Conservation (phyloP, 2,888 invertebrate species). For the Sinodicranocentrus sp. region DNA sequence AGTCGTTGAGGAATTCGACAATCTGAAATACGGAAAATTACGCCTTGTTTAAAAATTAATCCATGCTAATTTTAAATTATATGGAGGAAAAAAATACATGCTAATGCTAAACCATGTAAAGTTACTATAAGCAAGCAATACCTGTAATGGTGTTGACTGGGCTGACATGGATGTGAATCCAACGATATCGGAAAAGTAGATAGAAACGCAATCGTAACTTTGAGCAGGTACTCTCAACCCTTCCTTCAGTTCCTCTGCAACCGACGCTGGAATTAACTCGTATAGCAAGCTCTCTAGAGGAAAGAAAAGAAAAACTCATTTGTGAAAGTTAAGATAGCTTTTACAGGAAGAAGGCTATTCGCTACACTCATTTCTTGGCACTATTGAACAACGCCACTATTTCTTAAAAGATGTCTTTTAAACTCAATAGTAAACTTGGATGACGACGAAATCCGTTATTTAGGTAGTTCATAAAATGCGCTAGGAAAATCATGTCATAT, state of each 20-base stretch:
- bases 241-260: slow-evolving; percentile 94
- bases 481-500: too few species aligned
- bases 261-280: slow-evolving; percentile 90
- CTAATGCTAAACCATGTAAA: too few species aligned
- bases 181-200: slow-evolving; percentile 91
- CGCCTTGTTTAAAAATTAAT: too few species aligned
- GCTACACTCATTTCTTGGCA: too few species aligned
- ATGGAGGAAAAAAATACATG: too few species aligned
- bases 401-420: too few species aligned
- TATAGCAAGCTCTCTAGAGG: slow-evolving; percentile 87
- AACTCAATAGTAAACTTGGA: too few species aligned
- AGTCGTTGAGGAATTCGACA: slow-evolving; percentile 90
- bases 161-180: slow-evolving; percentile 87
- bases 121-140: slow-evolving; percentile 77
- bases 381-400: too few species aligned
- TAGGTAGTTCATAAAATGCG: too few species aligned
- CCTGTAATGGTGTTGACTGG: slow-evolving; percentile 88
- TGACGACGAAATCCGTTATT: too few species aligned
- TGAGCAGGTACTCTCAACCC: slow-evolving; percentile 90
- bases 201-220: slow-evolving; percentile 89
- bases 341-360: too few species aligned
- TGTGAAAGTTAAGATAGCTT: slow-evolving; percentile 2
- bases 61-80: too few species aligned
- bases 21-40: slow-evolving; percentile 81
- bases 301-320: not conserved